Evolutionary conservation across 1,140 invertebrate genomes (phyloP), one percentile per base, ranked within the genome.

Genomic region (Musca vetustissima): DNA sequence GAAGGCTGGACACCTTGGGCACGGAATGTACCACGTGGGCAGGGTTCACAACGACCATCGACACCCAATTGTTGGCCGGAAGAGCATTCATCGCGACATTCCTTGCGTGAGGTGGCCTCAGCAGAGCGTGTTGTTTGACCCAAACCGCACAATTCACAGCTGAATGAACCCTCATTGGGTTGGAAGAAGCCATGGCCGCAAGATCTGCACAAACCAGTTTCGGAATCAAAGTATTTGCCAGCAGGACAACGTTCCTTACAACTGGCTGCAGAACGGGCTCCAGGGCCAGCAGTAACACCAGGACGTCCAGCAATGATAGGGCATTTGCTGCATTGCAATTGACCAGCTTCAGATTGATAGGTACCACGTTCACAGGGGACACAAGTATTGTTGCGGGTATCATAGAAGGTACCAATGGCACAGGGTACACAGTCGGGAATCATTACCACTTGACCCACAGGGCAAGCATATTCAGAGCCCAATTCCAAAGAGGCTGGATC

Each of bases 171-270:
- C 84, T 96, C 94, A 55, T 90, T 88, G 0, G 95, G 89, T 80
- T 98, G 96, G 82, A 92, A 98, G 81, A 95, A 96, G 8, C 96
- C 96, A 78, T 97, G 93, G 8, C 96, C 96, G 81, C 96, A 98
- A 66, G 91, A 92, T 49, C 92, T 86, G 77, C 96, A 98, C 0
- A 94, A 83, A 22, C 93, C 92, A 1, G 90, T 89, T 24, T 89
- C 88, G 28, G 93, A 91, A 77, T 97, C 94, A 82, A 93, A 97
- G 80, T 92, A 97, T 84, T 95, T 94, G 64, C 95, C 95, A 71
- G 94, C 91, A 7, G 93, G 91, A 80, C 95, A 97, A 55, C 92
- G 87, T 83, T 97, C 94, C 87, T 97, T 96, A 82, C 97, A 98
- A 76, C 97, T 93, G 11, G 89, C 89, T 14, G 91, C 91, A 72